These are phyloP conservation scores for Pherbina coryleti DNA, from an alignment of 2,888 invertebrate genomes.

Conservation along the genomic window DNA sequence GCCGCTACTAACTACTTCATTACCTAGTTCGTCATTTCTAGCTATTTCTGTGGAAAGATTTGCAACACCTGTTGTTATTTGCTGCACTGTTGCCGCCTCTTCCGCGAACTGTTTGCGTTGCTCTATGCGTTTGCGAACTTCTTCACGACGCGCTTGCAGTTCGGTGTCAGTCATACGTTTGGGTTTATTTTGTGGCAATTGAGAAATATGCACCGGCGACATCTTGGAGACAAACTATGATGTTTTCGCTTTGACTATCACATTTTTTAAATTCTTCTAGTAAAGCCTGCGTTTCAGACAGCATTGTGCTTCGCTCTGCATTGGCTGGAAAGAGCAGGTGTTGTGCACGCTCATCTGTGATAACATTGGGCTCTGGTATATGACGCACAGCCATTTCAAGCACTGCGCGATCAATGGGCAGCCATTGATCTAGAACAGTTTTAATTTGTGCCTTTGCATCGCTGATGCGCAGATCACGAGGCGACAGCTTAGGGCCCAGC, in stretches of 20 bases:
- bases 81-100: slow-evolving; percentile 51
- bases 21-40: too few relatives aligned
- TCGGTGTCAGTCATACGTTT: too few relatives aligned
- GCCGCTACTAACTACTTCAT: slow-evolving; percentile 95
- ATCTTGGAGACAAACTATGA: too few relatives aligned
- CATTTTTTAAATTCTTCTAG: slow-evolving; percentile 80
- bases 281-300: slow-evolving; percentile 77
- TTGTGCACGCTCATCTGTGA: too few relatives aligned
- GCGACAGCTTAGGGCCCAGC: slow-evolving; percentile 80
- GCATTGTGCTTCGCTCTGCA: slow-evolving; percentile 78
- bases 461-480: slow-evolving; percentile 82
- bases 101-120: too few relatives aligned
- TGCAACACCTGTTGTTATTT: slow-evolving; percentile 56
- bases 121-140: too few relatives aligned
- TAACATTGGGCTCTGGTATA: slow-evolving; percentile 87
- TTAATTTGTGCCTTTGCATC: slow-evolving; percentile 85
- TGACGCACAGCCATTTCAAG: slow-evolving; percentile 84
- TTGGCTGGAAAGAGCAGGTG: too few relatives aligned
- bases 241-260: too few relatives aligned
- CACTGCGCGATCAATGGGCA: slow-evolving; percentile 87
- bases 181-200: too few relatives aligned
- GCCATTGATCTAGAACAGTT: slow-evolving; percentile 88
- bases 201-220: too few relatives aligned
- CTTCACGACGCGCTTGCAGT: too few relatives aligned
- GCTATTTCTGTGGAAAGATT: slow-evolving; percentile 52